phyloP scores from a whole-genome alignment of 23 tunicate species.

The Styela plicata region DNA sequence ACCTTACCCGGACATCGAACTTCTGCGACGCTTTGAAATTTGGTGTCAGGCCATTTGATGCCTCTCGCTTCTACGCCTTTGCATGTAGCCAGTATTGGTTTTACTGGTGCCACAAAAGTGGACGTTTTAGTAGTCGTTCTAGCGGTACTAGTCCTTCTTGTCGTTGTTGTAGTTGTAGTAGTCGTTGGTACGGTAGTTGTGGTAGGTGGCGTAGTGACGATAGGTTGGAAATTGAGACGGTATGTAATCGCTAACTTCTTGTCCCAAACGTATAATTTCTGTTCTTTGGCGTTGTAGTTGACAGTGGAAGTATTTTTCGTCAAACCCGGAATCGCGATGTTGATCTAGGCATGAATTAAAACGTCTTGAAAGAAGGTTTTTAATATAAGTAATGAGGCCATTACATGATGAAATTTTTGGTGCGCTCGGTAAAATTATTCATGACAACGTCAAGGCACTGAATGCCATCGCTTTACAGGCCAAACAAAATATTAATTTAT shows the following conservation, averaged over 20 bases:
- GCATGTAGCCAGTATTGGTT: slow-evolving; percentile 8
- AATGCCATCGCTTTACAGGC: no score
- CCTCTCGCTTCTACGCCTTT: slow-evolving; percentile 46
- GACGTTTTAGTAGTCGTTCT: neutral
- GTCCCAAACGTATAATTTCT: slow-evolving; percentile 77
- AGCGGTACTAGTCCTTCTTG: slow-evolving; percentile 21
- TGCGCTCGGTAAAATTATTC: no score
- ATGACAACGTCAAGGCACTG: no score
- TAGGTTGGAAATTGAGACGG: slow-evolving; percentile 56
- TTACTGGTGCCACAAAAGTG: neutral
- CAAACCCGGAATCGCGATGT: slow-evolving; percentile 71
- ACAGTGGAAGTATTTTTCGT: slow-evolving; percentile 55
- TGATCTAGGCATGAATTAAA: slow-evolving; percentile 19
- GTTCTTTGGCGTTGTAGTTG: slow-evolving; percentile 78
- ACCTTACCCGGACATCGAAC: slow-evolving; percentile 67
- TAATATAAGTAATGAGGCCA: no score
- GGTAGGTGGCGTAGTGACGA: slow-evolving; percentile 8
- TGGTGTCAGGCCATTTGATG: slow-evolving; percentile 53
- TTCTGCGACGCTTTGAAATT: slow-evolving; percentile 31
- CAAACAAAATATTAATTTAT: no score
- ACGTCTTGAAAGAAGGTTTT: no score
- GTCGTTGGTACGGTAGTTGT: slow-evolving; percentile 40
- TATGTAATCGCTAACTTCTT: slow-evolving; percentile 43
- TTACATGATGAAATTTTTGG: no score
- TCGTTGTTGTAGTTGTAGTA: slow-evolving; percentile 36